phyloP scores from a whole-genome alignment of 2,113 vertebrate species.

The Centropristis striata region DNA sequence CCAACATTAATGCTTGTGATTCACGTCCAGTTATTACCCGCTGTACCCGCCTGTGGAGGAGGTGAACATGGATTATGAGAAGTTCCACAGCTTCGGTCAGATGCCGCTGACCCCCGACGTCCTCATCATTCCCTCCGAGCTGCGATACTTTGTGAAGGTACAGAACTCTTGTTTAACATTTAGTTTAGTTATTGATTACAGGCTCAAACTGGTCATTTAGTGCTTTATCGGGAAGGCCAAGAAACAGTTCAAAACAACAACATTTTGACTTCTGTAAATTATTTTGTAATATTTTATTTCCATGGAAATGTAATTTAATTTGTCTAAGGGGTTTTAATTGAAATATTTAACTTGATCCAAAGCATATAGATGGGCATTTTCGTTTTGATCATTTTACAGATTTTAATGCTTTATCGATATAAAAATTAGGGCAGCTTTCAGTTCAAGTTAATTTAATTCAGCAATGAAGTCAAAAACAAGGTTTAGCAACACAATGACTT shows the following conservation, averaged over 20 bases:
- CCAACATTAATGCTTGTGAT: background rate
- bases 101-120: conserved; percentile 89
- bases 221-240: no score
- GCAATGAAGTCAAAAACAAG: no score
- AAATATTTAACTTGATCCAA: no score
- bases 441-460: background rate
- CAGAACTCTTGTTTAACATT: background rate
- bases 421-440: background rate
- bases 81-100: conserved; percentile 81
- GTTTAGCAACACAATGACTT: no score
- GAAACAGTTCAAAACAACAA: no score
- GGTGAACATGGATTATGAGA: conserved; percentile 91
- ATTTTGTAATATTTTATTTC: no score
- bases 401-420: background rate
- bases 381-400: no score
- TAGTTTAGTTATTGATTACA: background rate
- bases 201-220: background rate
- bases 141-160: conserved; percentile 95
- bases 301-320: no score
- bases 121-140: conserved; percentile 90
- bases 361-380: no score
- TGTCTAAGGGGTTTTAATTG: no score
- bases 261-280: no score
- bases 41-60: conserved; percentile 93
- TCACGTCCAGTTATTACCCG: conserved; percentile 89